These are phyloP conservation scores for Sitta carolinensis DNA, from an alignment of 2,797 vertebrate genomes.

Conservation along the genomic window DNA sequence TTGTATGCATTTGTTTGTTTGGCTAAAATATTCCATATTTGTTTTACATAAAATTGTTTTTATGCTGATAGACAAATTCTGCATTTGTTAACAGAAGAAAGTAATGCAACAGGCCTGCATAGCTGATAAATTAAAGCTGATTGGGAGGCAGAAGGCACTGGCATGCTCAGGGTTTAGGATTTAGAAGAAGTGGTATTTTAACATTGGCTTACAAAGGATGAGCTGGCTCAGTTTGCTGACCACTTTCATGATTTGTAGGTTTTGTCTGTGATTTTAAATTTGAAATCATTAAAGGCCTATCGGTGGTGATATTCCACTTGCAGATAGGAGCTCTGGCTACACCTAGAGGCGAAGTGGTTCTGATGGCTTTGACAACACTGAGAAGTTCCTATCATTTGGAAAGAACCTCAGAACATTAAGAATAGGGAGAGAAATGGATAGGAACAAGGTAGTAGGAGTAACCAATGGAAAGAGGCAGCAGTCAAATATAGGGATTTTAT, in stretches of 20 bases:
- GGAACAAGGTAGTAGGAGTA: neutral
- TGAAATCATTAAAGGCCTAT: neutral
- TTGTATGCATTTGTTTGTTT: neutral
- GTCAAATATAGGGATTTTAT: neutral
- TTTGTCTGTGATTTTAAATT: conserved; percentile 5
- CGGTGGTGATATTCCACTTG: neutral
- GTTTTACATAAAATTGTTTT: neutral
- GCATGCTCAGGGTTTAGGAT: neutral
- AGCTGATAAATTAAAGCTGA: neutral
- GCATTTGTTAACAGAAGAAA: neutral
- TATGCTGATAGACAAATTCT: neutral
- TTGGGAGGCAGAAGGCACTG: neutral
- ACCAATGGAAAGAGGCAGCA: neutral
- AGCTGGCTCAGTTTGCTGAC: neutral
- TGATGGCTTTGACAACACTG: neutral
- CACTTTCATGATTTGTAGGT: neutral
- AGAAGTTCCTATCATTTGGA: neutral
- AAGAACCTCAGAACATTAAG: neutral
- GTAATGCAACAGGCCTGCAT: neutral
- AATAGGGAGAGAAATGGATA: neutral
- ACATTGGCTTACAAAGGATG: neutral
- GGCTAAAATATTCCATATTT: neutral
- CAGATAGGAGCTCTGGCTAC: conserved; percentile 34
- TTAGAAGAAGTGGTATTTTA: neutral
- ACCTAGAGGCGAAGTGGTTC: conserved; percentile 8